Evolutionary conservation across 2,113 vertebrate genomes (phyloP).

Genomic region (Opisthocomus hoazin): DNA sequence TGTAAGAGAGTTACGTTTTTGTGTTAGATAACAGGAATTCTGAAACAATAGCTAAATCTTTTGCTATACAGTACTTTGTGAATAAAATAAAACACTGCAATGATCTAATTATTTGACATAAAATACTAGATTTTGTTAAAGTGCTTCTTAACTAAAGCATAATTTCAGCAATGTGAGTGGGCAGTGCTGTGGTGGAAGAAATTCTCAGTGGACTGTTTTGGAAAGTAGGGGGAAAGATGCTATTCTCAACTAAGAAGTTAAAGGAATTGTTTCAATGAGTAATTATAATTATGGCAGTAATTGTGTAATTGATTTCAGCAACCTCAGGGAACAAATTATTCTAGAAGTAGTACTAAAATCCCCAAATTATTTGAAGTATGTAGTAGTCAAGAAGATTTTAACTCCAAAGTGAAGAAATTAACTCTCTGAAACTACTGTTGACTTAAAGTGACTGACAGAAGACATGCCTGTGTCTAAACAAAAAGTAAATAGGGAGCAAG

Average conservation of each 20-base stretch:
- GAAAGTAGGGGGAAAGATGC: neutral
- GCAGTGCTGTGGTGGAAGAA: neutral
- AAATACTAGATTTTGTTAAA: constrained; percentile 11
- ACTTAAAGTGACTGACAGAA: neutral
- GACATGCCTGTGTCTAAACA: neutral
- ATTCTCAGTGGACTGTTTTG: neutral
- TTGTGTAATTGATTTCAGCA: constrained; percentile 27
- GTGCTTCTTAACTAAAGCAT: constrained; percentile 2
- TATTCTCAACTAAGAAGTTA: neutral
- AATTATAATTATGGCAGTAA: constrained; percentile 11
- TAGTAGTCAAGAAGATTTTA: neutral
- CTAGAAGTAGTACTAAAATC: neutral
- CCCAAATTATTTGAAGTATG: neutral
- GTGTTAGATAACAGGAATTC: constrained; percentile 15
- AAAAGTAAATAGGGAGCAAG: neutral
- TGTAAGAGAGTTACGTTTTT: constrained; percentile 10
- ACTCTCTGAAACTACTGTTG: neutral
- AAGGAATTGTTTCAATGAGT: constrained; percentile 5
- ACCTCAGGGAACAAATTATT: neutral
- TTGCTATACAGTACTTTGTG: neutral
- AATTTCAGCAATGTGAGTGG: neutral
- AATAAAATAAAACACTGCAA: constrained; percentile 16
- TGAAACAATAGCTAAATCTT: neutral
- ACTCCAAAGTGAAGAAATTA: neutral
- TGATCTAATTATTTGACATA: constrained; percentile 21